A percentile compares a stretch with the other conserved stretches of the same genome.
phyloP scores from a whole-genome alignment of 2,888 invertebrate genomes.

The Drosophila percnosoma region DNA sequence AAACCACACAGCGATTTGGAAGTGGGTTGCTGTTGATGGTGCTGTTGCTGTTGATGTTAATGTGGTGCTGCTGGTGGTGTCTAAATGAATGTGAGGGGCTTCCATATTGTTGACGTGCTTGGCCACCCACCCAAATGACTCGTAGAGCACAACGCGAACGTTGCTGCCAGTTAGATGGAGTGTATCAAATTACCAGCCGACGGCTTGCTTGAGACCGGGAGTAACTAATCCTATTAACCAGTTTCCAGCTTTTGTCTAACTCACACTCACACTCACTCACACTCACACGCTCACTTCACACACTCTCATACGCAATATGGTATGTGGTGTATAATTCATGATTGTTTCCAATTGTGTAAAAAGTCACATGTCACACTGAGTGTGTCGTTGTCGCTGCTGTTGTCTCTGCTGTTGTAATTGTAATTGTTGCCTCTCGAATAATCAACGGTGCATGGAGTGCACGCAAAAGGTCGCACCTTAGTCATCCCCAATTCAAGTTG shows the following conservation, averaged over 20 bases:
- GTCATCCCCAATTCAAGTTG: slow-evolving; percentile 41
- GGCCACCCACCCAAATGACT: slow-evolving; percentile 72
- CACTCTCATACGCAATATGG: slow-evolving; percentile 26
- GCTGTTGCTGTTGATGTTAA: neutral
- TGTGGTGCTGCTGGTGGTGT: slow-evolving; percentile 9
- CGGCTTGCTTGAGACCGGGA: slow-evolving; percentile 4
- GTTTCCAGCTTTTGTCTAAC: slow-evolving; percentile 10
- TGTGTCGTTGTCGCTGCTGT: slow-evolving; percentile 19
- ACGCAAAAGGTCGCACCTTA: slow-evolving; percentile 51
- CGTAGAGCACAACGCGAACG: slow-evolving; percentile 54
- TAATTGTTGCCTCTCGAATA: slow-evolving; percentile 26
- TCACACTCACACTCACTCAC: neutral
- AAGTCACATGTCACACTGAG: slow-evolving; percentile 40
- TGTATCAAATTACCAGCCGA: slow-evolving; percentile 66
- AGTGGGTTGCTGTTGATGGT: slow-evolving; percentile 6
- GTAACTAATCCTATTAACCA: slow-evolving; percentile 57
- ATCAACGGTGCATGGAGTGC: slow-evolving; percentile 26
- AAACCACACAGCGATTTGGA: slow-evolving; percentile 12
- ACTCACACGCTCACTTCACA: neutral
- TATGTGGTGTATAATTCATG: slow-evolving; percentile 20
- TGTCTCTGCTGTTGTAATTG: slow-evolving; percentile 20
- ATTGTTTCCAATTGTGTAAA: slow-evolving; percentile 50
- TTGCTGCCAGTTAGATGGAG: slow-evolving; percentile 68
- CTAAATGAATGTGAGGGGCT: slow-evolving; percentile 61
- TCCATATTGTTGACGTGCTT: slow-evolving; percentile 52